Base-by-base conservation (phyloP, 92 coral and sea anemone genomes). In the Ricordea florida region DNA sequence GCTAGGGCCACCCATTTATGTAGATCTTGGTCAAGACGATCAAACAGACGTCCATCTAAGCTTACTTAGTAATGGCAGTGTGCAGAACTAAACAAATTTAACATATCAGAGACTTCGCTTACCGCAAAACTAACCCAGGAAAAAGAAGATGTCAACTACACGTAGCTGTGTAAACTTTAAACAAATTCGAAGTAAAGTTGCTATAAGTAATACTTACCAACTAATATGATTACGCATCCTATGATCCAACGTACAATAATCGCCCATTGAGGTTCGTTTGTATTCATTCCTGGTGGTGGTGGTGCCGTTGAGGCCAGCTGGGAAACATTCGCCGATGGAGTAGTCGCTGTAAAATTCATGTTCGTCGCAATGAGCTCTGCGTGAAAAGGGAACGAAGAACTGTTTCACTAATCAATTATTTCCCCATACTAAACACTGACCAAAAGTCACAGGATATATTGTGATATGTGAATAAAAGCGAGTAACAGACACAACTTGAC, bases 181-280 rank as follows among this genome's bases (percentile, higher is more conserved):
- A n/a, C n/a, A n/a, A n/a, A n/a, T n/a, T n/a, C n/a, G n/a, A n/a
- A n/a, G n/a, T n/a, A n/a, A n/a, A n/a, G n/a, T n/a, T n/a, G n/a
- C n/a, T n/a, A n/a, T n/a, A n/a, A n/a, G n/a, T n/a, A n/a, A n/a
- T 18, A 37, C 97, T 78, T 69, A 91, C 97, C 97, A 27, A 84
- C 81, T 10, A 80, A 45, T 34, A 91, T 77, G 10, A 91, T 91
- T 3, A 78, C 45, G 13, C 82, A 43, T 29, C 87, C 85, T 1
- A 91, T 57, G 29, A 63, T 37, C 75, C 80, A 91, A 30, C 97
- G 90, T 25, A 91, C 63, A n/a, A 79, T 59, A 6, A 64, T 59
- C 9, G 93, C 89, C 90, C 90, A 87, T 18, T 79, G 61, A 2
- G 97, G 93, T 22, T 91, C 93, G 44, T n/a, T 14, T 3, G 43